Base-by-base conservation (phyloP, 2,888 invertebrate species). In the Melanotus villosus region DNA sequence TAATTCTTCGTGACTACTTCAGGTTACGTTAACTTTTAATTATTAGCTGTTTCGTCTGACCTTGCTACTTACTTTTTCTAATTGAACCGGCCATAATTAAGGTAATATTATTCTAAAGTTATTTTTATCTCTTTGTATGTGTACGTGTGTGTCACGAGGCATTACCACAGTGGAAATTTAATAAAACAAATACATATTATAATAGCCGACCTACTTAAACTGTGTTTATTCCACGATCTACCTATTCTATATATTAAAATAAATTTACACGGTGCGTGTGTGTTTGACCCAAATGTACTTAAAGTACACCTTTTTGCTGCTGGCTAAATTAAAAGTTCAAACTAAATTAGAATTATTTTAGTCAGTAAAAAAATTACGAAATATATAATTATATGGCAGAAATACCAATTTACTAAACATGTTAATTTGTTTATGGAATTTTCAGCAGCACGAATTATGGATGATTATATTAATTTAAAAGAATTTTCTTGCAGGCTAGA, bases 1-100 rank as follows among this genome's bases (percentile, higher is more conserved):
- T 14, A 41, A 14, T 6, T 2, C n/a, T 9, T 14, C n/a, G 5
- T 14, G 36, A n/a, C 2, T 38, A 2, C 12, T 14, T 5, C 12
- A 5, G 4, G 3, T 18, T 18, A 41, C 18, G 14, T 41, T 26
- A 26, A 41, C 18, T 5, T 7, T 41, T 14, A 41, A 41, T 41
- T 41, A 41, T 14, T 41, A 18, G 41, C 14, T 18, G 41, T 7
- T 12, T 16, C 41, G 16, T 1, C 41, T 4, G 23, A 26, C 47
- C 47, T 47, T 26, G 47, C 23, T 47, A 21, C 18, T 19, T 43
- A 43, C 23, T 47, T 21, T 47, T 47, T 47, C 26, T 12, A 47
- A 47, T 47, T 47, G 19, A 47, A 1, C 23, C 23, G 12, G 2
- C 4, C 6, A 12, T 12, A 47, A 47, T 47, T 26, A 10, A 47